Evolutionary conservation across 2,797 vertebrate genomes (phyloP), one percentile per base, ranked within the genome.

Genomic region (Notolabrus celidotus): DNA sequence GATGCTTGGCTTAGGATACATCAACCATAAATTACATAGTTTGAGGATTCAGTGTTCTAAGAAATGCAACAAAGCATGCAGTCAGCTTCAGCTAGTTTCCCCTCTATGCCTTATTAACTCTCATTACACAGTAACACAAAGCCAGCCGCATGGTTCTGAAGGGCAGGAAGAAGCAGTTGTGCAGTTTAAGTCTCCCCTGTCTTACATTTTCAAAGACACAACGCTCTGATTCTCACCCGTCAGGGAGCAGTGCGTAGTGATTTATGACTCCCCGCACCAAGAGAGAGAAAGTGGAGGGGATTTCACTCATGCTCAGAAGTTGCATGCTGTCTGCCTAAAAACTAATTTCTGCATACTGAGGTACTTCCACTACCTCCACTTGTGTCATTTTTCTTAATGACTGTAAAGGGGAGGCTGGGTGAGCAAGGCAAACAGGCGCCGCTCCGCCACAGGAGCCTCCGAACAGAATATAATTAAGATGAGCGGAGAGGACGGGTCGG

Each of bases 301-400:
- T 75, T 86, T 72, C 67, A 79, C 73, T 72, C 57, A 27, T 16
- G 53, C 27, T 12, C 34, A 36, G 34, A 25, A 71, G 76, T 82
- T 69, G 49, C 8, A 47, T 59, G 83, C 68, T 67, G 19, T 71
- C 87, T 68, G 75, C 80, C 78, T 86, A 86, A 80, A 85, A 88
- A 90, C 83, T 81, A 20, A 86, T 88, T 85, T 86, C 74, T 85
- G 77, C 83, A 77, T 69, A 55, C 54, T 16, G 52, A 75, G 81
- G 60, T 74, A 60, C 78, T 86, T 84, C 85, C 74, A 38, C 73
- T 74, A 60, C 83, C 67, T 67, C 67, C 34, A 0, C 80, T 78
- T 57, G 74, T 91, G 79, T 89, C 85, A 85, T 88, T 89, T 90
- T 88, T 89, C 88, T 86, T 90, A 88, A 91, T 89, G 87, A 87